Percentiles rank a stretch among this genome's conserved stretches.
phyloP scores from a whole-genome alignment of 2,797 vertebrate genomes.

The Sebastolobus altivelis region DNA sequence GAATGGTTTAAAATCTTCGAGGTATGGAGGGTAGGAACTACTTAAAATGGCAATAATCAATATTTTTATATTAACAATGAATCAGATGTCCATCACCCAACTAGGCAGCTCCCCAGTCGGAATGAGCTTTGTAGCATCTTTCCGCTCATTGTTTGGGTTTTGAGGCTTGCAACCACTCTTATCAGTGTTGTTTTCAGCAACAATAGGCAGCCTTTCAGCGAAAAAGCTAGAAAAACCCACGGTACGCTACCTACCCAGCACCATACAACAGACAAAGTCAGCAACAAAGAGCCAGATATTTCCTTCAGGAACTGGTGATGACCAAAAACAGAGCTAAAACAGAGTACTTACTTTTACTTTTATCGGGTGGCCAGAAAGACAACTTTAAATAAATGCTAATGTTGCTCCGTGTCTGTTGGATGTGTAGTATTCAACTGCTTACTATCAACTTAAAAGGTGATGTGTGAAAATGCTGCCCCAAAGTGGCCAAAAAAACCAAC shows the following conservation, averaged over 20 bases:
- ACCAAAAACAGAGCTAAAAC: slow-evolving; percentile 11
- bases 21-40: neutral
- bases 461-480: neutral
- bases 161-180: neutral
- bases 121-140: neutral
- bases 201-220: neutral
- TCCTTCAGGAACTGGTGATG: neutral
- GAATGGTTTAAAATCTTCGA: slow-evolving; percentile 2
- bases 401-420: neutral
- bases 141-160: neutral
- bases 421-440: neutral
- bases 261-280: neutral
- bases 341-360: no score
- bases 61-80: slow-evolving; percentile 1
- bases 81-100: neutral
- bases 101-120: neutral
- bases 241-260: neutral
- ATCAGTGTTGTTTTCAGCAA: neutral
- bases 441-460: no score
- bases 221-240: neutral
- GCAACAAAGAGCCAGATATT: neutral
- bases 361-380: neutral
- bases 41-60: slow-evolving; percentile 7
- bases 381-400: neutral
- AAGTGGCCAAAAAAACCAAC: neutral